Conservation (phyloP, 92 coral and sea anemone genomes). For the Desmophyllum pertusum region DNA sequence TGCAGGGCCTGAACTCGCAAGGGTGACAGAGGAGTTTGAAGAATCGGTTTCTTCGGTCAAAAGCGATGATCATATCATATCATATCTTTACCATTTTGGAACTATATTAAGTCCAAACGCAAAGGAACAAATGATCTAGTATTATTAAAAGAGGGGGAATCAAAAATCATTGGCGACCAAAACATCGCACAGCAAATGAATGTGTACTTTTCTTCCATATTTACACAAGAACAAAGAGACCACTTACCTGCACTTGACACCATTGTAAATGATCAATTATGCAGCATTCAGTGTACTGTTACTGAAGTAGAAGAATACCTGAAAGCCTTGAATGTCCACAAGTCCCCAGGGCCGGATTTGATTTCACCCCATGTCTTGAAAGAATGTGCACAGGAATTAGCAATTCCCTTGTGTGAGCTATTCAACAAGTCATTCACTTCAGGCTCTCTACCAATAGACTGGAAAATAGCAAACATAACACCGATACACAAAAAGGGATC, state of each 20-base stretch:
- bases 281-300: slow-evolving; percentile 40
- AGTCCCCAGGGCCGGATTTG: slow-evolving; percentile 55
- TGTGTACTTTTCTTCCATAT: slow-evolving; percentile 42
- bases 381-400: slow-evolving; percentile 49
- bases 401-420: slow-evolving; percentile 41
- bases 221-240: slow-evolving; percentile 23
- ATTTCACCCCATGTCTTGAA: slow-evolving; percentile 41
- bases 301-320: slow-evolving; percentile 47
- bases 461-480: slow-evolving; percentile 61
- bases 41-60: not conserved
- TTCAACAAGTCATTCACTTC: slow-evolving; percentile 39
- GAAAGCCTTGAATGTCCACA: slow-evolving; percentile 38
- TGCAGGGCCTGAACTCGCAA: slow-evolving; percentile 65
- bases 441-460: slow-evolving; percentile 37
- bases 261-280: slow-evolving; percentile 20
- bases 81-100: slow-evolving; percentile 67
- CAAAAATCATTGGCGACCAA: slow-evolving; percentile 37
- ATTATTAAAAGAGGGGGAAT: slow-evolving; percentile 17
- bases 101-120: slow-evolving; percentile 46
- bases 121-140: slow-evolving; percentile 31
- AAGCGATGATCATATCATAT: not conserved
- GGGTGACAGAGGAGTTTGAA: too few relatives aligned
- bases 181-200: slow-evolving; percentile 42
- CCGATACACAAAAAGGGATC: slow-evolving; percentile 47
- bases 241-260: slow-evolving; percentile 22